Evolutionary conservation across 23 tunicate species (phyloP), one percentile per base, ranked within the genome.

Genomic region (Diplosoma virens): DNA sequence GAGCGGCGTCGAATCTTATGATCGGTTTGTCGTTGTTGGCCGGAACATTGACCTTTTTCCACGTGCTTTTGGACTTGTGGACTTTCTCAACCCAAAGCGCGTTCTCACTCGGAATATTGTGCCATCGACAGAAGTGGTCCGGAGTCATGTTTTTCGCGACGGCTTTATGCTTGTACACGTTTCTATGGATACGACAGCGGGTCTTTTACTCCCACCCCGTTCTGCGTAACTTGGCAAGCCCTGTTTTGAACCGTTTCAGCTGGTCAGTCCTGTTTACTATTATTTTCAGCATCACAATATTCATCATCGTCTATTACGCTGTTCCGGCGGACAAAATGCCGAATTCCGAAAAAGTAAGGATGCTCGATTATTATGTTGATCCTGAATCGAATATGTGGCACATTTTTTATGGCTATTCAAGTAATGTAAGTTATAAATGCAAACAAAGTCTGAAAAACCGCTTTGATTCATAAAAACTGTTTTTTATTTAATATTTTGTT

Each of bases 121-220:
- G 75, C 53, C 53, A 34, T 2, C 25, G 75, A 5, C 75, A 68
- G 37, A 68, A 37, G 24, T 37, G 53, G 55, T 36, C 54, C 25
- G 75, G 75, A 6, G 26, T 68, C 7, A 21, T 68, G 52, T 30
- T 36, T 6, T 68, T 68, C 25, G 35, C 9, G 53, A 3, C 24
- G 24, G 52, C 23, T 5, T 23, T 68, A 23, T 68, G 52, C 53
- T 52, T 68, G 7, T 68, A 68, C 75, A 6, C 37, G 52, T 68
- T 68, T 68, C 75, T 68, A 2, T 68, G 75, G 75, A 68, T 35
- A 33, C 52, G 75, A 33, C 75, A 68, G 25, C 52, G 75, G 23
- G 28, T 68, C 6, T 68, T 68, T 25, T 68, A 68, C 24, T 36
- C 54, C 21, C 75, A 68, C 53, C 75, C 75, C 9, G 53, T 68